Evolutionary conservation across 2,888 invertebrate species (phyloP).

Genomic region (Chouioia cunea): DNA sequence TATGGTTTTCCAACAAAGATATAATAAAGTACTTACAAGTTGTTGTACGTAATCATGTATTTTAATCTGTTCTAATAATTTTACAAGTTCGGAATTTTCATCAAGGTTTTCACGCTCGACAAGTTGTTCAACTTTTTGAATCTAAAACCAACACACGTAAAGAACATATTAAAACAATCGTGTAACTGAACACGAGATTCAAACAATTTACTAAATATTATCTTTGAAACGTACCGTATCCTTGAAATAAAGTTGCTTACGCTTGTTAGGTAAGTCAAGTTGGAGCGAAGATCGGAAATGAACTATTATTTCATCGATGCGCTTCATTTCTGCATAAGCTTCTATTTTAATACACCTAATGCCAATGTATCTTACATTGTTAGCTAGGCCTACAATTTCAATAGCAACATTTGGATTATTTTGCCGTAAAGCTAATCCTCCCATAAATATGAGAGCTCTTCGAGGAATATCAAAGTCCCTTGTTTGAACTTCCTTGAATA

Average conservation of each 20-base stretch:
- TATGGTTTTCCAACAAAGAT: constrained; percentile 36
- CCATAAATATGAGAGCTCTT: constrained; percentile 75
- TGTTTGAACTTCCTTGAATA: constrained; percentile 74
- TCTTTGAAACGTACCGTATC: constrained; percentile 72
- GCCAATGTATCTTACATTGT: constrained; percentile 76
- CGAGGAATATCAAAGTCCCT: constrained; percentile 74
- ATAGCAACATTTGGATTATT: constrained; percentile 76
- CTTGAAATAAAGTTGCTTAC: constrained; percentile 74
- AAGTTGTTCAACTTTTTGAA: constrained; percentile 70
- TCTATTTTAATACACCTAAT: constrained; percentile 78
- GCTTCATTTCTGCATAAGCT: constrained; percentile 74
- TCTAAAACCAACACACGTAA: constrained; percentile 61
- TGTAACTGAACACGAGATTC: background rate
- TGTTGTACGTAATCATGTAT: constrained; percentile 71
- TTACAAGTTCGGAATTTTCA: constrained; percentile 72
- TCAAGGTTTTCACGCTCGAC: constrained; percentile 70
- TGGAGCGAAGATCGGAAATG: constrained; percentile 73
- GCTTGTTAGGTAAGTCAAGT: constrained; percentile 70
- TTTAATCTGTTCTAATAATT: constrained; percentile 71
- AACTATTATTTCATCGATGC: constrained; percentile 76
- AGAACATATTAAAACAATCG: background rate
- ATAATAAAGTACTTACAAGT: constrained; percentile 62
- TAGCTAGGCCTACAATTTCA: constrained; percentile 73
- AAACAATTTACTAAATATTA: background rate
- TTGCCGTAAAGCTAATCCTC: constrained; percentile 78